phyloP scores from a whole-genome alignment of 1,140 invertebrate genomes.

The Eulimnadia texana region DNA sequence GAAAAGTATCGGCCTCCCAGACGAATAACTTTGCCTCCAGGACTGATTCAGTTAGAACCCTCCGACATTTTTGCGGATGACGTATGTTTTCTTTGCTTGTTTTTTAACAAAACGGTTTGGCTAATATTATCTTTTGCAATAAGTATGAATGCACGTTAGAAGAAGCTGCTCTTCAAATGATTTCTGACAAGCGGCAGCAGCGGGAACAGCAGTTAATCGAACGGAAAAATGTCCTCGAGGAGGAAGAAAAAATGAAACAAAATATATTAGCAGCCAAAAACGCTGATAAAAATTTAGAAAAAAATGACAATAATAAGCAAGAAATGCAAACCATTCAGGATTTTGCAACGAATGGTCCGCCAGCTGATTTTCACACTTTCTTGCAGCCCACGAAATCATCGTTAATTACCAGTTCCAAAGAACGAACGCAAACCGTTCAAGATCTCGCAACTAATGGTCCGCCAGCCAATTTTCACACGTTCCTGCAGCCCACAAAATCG shows the following conservation, averaged over 20 bases:
- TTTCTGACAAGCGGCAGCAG: neutral
- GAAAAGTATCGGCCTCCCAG: constrained; percentile 66
- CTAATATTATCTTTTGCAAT: neutral
- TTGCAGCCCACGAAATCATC: no score
- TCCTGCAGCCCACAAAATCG: constrained; percentile 16
- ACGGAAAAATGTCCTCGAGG: neutral
- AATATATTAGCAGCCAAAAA: constrained; percentile 1
- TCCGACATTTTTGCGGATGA: constrained; percentile 22
- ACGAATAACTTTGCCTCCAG: constrained; percentile 49
- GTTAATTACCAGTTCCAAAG: no score
- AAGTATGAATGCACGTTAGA: neutral
- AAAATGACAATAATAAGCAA: no score
- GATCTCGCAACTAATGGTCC: neutral
- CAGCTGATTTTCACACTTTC: no score
- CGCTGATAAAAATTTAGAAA: no score
- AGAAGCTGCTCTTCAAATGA: neutral
- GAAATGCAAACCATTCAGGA: no score
- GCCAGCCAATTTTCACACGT: neutral
- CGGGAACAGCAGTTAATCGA: neutral
- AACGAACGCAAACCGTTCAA: no score
- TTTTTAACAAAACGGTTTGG: neutral
- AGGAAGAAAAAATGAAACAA: constrained; percentile 3
- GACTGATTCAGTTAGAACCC: constrained; percentile 41
- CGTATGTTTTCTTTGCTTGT: neutral
- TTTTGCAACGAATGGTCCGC: no score